Evolutionary conservation across 2,888 invertebrate species (phyloP), one percentile per base, ranked within the genome.

Genomic region (Drosophila percnosoma): DNA sequence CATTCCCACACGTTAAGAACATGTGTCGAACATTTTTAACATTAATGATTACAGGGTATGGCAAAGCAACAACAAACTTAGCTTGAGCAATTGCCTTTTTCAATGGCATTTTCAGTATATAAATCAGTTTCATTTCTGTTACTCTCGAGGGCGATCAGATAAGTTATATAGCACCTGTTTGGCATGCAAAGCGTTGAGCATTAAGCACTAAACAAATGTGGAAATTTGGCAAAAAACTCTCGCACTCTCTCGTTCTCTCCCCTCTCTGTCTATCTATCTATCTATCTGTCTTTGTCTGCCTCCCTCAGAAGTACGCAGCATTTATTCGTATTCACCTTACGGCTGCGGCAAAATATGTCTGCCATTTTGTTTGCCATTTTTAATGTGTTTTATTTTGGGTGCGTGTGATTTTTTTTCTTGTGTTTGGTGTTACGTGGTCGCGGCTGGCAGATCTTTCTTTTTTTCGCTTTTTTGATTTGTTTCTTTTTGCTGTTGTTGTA

Each of bases 301-400:
- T 8, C 4, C 24, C 45, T 13, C 1, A 0, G 5, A 70, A 77
- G 73, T 70, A 67, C 59, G 73, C 75, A 31, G 27, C 67, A 67
- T 61, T 85, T 76, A 69, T 73, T 73, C 62, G 75, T 68, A 81
- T 83, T 73, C 77, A 80, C 87, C 88, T 82, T 68, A 78, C 68
- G 68, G 76, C 63, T 53, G 60, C 13, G 18, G 15, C 71, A 82
- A 89, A 86, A 89, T 86, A 90, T 89, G 90, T 88, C 90, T 90
- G 86, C 87, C 89, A 87, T 90, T 87, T 87, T 90, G 88, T 83
- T 89, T 87, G 87, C 90, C 89, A 88, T 87, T 87, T 87, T 87
- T 87, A 87, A 90, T 87, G 89, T 86, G 86, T 75, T 80, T 78
- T 82, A 75, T 65, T 57, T 58, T 52, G 33, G 62, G 65, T 61